Evolutionary conservation across 2,797 vertebrate species (phyloP).

Genomic region (Molothrus aeneus): DNA sequence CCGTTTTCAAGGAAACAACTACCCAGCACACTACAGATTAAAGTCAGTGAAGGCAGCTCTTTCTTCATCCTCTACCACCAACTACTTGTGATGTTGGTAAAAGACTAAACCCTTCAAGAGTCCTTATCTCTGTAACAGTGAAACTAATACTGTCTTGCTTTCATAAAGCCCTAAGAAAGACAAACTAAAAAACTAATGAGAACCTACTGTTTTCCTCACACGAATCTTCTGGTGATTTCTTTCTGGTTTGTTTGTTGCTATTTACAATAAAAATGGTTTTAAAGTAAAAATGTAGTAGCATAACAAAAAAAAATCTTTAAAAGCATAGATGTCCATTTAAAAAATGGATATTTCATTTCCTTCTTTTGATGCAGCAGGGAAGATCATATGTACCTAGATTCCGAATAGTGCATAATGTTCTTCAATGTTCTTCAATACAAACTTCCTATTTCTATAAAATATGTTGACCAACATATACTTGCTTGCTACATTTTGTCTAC

Average conservation of each 20-base stretch:
- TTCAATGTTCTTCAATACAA: neutral
- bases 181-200: neutral
- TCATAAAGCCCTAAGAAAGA: neutral
- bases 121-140: neutral
- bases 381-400: neutral
- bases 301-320: neutral
- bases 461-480: neutral
- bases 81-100: neutral
- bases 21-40: neutral
- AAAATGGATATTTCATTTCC: neutral
- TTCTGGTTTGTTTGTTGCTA: neutral
- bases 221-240: neutral
- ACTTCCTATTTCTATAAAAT: neutral
- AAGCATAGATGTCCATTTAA: neutral
- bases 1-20: neutral
- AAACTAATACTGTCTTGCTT: neutral
- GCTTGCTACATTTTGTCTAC: neutral
- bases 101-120: neutral
- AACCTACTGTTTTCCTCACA: neutral
- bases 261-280: neutral
- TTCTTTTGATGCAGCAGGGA: neutral
- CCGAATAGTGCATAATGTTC: neutral
- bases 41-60: neutral
- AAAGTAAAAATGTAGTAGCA: neutral
- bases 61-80: neutral